Evolutionary conservation across 92 coral and sea anemone genomes (phyloP).

Genomic region (Paramuricea clavata): DNA sequence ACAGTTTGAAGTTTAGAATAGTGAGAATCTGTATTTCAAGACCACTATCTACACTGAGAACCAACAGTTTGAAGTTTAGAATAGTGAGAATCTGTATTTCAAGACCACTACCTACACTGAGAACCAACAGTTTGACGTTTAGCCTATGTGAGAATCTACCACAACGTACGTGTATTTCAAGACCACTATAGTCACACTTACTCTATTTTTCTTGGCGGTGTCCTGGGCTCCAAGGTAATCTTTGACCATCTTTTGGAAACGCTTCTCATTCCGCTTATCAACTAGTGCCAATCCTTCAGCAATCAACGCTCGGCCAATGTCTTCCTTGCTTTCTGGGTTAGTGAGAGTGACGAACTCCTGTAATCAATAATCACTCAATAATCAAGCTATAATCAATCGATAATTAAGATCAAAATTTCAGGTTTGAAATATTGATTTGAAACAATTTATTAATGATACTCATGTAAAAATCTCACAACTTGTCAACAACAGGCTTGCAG

Average conservation of each 20-base stretch:
- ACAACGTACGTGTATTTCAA: background rate
- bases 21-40: background rate
- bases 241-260: conserved; percentile 86
- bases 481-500: no score
- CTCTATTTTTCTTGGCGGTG: conserved; percentile 92
- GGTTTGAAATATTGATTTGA: background rate
- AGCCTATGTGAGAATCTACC: background rate
- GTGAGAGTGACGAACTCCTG: conserved; percentile 87
- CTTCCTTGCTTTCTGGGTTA: conserved; percentile 81
- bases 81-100: background rate
- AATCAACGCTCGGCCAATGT: conserved; percentile 81
- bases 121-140: no score
- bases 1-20: no score
- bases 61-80: no score
- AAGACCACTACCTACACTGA: background rate
- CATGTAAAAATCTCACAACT: no score
- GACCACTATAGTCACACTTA: no score
- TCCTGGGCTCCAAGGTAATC: conserved; percentile 90
- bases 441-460: no score
- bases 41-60: no score
- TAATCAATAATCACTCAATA: background rate
- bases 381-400: background rate
- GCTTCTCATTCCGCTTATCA: conserved; percentile 91
- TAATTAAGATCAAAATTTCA: background rate
- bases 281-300: conserved; percentile 86